Percentiles rank a stretch among this genome's conserved stretches.
Conservation (phyloP, 2,797 vertebrate species). For the Emydoidea blandingii region DNA sequence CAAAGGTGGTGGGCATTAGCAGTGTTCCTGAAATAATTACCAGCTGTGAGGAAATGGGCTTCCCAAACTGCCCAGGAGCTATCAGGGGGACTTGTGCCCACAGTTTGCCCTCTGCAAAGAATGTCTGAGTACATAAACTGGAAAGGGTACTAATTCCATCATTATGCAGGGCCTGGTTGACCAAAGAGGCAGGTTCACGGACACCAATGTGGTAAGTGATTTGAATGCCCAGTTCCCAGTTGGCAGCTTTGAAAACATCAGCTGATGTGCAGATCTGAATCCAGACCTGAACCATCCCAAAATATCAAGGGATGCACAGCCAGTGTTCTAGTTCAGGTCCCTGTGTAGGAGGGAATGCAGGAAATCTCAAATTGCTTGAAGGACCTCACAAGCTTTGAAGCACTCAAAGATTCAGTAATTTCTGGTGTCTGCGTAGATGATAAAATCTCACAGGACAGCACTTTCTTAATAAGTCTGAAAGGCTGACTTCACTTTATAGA, state of each 20-base stretch:
- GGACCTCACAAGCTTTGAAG: background rate
- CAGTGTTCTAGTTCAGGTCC: background rate
- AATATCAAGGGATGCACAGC: background rate
- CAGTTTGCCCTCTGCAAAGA: no score
- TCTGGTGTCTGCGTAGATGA: background rate
- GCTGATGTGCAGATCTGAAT: background rate
- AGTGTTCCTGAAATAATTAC: no score
- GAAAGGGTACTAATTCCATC: no score
- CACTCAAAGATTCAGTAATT: background rate
- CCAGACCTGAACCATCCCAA: background rate
- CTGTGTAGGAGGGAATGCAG: background rate
- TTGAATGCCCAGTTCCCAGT: background rate
- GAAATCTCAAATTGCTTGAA: background rate
- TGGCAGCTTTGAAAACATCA: conserved; percentile 44
- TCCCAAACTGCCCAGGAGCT: no score
- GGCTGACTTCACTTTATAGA: background rate
- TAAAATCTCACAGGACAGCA: background rate
- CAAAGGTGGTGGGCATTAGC: no score
- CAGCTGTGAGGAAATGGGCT: no score
- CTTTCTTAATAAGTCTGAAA: background rate
- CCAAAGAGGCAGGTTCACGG: no score
- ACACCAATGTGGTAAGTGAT: background rate
- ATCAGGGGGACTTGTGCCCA: no score
- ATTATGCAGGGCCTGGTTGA: no score
- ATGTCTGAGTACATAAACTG: no score